Percentiles rank a stretch among this genome's conserved stretches.
Conservation (phyloP, 2,888 invertebrate species). For the Abrostola tripartita region DNA sequence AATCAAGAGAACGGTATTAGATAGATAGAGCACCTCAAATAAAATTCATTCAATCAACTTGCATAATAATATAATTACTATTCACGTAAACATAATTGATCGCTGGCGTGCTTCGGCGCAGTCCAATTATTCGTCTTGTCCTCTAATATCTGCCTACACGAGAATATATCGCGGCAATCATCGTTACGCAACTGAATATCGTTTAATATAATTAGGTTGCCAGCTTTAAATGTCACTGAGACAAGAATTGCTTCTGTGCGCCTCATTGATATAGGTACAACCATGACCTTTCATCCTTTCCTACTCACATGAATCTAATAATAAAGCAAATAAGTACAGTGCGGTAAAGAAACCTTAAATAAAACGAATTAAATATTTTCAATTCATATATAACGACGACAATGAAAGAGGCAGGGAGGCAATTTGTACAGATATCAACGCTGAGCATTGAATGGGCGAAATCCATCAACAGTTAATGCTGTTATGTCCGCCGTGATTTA, state of each 20-base stretch:
- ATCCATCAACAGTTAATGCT: conserved; percentile 75
- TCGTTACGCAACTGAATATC: conserved; percentile 66
- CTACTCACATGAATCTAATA: not conserved
- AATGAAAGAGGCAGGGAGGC: conserved; percentile 46
- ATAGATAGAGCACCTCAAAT: conserved; percentile 36
- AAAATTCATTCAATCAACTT: conserved; percentile 57
- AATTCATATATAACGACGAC: conserved; percentile 33
- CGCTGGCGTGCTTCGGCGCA: conserved; percentile 57
- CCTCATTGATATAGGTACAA: conserved; percentile 29
- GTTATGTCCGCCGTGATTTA: conserved; percentile 76
- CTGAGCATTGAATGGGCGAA: conserved; percentile 64
- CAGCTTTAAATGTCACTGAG: conserved; percentile 71
- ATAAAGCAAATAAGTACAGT: not conserved
- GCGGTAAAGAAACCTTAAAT: not conserved
- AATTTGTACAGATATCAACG: conserved; percentile 58
- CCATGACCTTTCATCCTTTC: conserved; percentile 12
- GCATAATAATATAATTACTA: conserved; percentile 65
- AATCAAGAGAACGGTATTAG: conserved; percentile 36
- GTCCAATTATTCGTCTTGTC: conserved; percentile 66
- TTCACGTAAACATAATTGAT: conserved; percentile 69
- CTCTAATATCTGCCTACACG: conserved; percentile 64
- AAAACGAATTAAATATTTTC: conserved; percentile 28
- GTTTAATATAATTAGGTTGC: conserved; percentile 69
- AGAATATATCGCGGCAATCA: conserved; percentile 61
- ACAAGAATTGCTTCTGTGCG: conserved; percentile 62